A percentile compares a stretch with the other conserved stretches of the same genome.
phyloP scores from a whole-genome alignment of 2,888 invertebrate species.

The Campoplex capitator region DNA sequence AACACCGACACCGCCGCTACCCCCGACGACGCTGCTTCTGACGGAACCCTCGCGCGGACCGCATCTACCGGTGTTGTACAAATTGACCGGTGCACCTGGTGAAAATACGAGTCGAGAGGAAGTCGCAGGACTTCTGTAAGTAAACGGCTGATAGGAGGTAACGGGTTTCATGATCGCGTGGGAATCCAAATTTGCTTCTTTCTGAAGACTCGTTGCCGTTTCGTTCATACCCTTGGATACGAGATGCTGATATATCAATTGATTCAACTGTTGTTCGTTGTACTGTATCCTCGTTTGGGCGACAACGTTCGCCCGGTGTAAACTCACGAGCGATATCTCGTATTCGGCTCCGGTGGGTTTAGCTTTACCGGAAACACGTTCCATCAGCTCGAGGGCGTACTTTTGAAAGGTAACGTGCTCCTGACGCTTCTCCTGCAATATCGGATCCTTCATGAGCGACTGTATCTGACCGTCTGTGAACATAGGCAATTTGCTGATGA shows the following conservation, averaged over 20 bases:
- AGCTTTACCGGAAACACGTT: slow-evolving; percentile 96
- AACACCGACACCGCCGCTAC: neutral
- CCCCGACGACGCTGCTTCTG: neutral
- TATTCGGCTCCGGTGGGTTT: slow-evolving; percentile 91
- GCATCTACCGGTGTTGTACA: slow-evolving; percentile 80
- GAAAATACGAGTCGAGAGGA: slow-evolving; percentile 80
- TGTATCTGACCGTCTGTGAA: slow-evolving; percentile 97
- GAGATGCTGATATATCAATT: slow-evolving; percentile 96
- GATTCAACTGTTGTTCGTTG: slow-evolving; percentile 96
- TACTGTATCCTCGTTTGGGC: slow-evolving; percentile 98
- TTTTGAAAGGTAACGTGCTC: slow-evolving; percentile 98
- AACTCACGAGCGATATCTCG: slow-evolving; percentile 94
- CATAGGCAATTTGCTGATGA: slow-evolving; percentile 97
- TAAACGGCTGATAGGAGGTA: slow-evolving; percentile 80
- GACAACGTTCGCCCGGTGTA: slow-evolving; percentile 96
- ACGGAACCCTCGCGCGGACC: slow-evolving; percentile 75
- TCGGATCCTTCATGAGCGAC: slow-evolving; percentile 97
- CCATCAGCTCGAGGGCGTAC: slow-evolving; percentile 95
- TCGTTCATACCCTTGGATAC: slow-evolving; percentile 90
- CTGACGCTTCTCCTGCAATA: slow-evolving; percentile 97
- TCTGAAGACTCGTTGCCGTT: slow-evolving; percentile 90
- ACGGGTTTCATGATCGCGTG: slow-evolving; percentile 84
- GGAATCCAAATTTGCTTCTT: slow-evolving; percentile 91
- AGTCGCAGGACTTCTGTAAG: slow-evolving; percentile 80
- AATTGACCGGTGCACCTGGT: slow-evolving; percentile 81